Evolutionary conservation across 2,113 vertebrate species (phyloP).

Genomic region (Leptobrachium leishanense): DNA sequence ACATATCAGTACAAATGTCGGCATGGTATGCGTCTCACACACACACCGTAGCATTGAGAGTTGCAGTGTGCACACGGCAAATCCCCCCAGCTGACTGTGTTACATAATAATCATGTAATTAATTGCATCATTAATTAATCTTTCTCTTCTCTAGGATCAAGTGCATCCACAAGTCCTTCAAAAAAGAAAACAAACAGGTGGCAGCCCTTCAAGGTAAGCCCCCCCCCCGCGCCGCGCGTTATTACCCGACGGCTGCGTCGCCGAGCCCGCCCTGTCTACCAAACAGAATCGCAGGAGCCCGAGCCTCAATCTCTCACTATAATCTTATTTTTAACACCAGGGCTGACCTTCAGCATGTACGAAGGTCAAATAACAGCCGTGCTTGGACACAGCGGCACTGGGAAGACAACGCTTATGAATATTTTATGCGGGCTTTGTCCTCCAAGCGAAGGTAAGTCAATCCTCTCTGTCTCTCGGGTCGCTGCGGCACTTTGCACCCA

Average conservation of each 20-base stretch:
- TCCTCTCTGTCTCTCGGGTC: background rate
- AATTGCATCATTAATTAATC: background rate
- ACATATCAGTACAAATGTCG: too few species aligned
- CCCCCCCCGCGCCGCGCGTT: too few species aligned
- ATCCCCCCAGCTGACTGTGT: too few species aligned
- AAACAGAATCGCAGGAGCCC: too few species aligned
- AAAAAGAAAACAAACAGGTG: slow-evolving; percentile 80
- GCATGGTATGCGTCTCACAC: too few species aligned
- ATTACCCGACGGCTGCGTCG: too few species aligned
- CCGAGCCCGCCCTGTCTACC: too few species aligned
- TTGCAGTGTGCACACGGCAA: too few species aligned
- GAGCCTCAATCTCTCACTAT: too few species aligned
- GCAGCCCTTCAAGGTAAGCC: slow-evolving; percentile 87
- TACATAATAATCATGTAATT: too few species aligned
- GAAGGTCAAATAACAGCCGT: slow-evolving; percentile 96
- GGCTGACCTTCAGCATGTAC: slow-evolving; percentile 92
- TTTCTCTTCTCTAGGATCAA: slow-evolving; percentile 77
- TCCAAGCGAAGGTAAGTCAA: slow-evolving; percentile 73
- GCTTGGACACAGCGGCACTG: slow-evolving; percentile 92
- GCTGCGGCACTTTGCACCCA: too few species aligned
- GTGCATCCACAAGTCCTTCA: slow-evolving; percentile 88
- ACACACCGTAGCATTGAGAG: too few species aligned
- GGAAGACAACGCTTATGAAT: slow-evolving; percentile 94
- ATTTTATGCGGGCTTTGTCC: slow-evolving; percentile 93
- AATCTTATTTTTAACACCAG: slow-evolving; percentile 60